Percentiles rank a stretch among this genome's conserved stretches.
phyloP scores from a whole-genome alignment of 2,888 invertebrate genomes.

The Lycaena phlaeas region DNA sequence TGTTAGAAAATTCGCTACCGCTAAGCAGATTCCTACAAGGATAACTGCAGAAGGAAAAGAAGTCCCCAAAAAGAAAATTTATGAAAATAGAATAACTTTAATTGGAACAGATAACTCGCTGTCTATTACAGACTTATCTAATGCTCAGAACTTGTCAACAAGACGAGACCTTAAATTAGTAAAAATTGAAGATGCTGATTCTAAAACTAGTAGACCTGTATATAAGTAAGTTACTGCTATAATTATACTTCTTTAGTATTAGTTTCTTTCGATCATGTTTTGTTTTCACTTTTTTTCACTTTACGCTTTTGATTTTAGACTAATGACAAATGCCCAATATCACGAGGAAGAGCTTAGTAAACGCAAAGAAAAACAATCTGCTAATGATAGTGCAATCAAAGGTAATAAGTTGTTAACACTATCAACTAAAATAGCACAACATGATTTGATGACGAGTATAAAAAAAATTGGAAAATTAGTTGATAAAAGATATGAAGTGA shows the following conservation, averaged over 20 bases:
- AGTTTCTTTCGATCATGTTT: no score
- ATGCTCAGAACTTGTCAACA: constrained; percentile 79
- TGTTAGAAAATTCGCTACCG: constrained; percentile 32
- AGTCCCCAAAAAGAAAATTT: constrained; percentile 50
- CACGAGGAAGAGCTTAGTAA: constrained; percentile 73
- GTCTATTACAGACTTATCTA: constrained; percentile 75
- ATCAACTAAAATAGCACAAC: constrained; percentile 74
- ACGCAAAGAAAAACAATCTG: constrained; percentile 59
- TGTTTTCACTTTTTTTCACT: no score
- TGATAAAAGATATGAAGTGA: constrained; percentile 77
- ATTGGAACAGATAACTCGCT: constrained; percentile 72
- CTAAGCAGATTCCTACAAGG: constrained; percentile 35
- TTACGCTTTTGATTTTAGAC: no score
- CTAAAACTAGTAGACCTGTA: constrained; percentile 77
- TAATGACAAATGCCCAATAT: constrained; percentile 78
- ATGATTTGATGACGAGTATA: constrained; percentile 77
- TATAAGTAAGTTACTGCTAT: constrained; percentile 69
- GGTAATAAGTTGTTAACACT: constrained; percentile 77
- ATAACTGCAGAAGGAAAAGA: constrained; percentile 55
- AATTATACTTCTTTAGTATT: neutral
- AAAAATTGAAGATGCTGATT: constrained; percentile 77
- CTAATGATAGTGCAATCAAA: constrained; percentile 55
- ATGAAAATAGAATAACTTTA: constrained; percentile 75
- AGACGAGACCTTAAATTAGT: constrained; percentile 79
- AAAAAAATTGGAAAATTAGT: constrained; percentile 79